These are phyloP conservation scores for Caracal caracal DNA, from an alignment of 2,113 vertebrate genomes.

Conservation along the genomic window DNA sequence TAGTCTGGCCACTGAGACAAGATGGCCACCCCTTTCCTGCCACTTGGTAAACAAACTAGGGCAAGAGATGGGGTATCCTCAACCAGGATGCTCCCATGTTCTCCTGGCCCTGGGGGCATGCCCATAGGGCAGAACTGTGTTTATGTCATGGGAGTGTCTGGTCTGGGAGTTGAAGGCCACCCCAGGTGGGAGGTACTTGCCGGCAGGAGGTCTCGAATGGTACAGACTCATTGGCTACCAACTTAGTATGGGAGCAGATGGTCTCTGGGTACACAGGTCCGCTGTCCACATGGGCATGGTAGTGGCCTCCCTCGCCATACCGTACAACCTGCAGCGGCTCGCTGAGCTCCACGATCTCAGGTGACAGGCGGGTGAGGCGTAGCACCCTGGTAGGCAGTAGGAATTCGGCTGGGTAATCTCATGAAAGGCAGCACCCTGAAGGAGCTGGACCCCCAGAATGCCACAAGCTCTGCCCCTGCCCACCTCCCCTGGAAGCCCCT, in stretches of 20 bases:
- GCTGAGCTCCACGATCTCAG: slow-evolving; percentile 93
- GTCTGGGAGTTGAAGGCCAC: not conserved
- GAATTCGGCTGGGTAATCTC: not conserved
- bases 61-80: not conserved
- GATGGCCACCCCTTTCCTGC: not conserved
- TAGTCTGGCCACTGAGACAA: not conserved
- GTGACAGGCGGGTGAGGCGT: slow-evolving; percentile 92
- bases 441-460: not conserved
- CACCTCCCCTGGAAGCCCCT: not conserved
- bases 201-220: slow-evolving; percentile 95
- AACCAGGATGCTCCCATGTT: not conserved
- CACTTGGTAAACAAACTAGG: not conserved
- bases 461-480: not conserved
- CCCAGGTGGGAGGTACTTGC: slow-evolving; percentile 82
- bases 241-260: slow-evolving; percentile 94
- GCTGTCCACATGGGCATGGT: slow-evolving; percentile 96
- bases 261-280: slow-evolving; percentile 91
- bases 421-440: not conserved
- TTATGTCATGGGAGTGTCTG: not conserved
- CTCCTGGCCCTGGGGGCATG: not conserved
- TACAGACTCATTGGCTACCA: slow-evolving; percentile 91
- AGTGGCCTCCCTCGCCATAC: slow-evolving; percentile 94
- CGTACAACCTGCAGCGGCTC: slow-evolving; percentile 96
- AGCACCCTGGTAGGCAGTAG: slow-evolving; percentile 88
- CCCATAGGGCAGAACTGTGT: not conserved